phyloP scores from a whole-genome alignment of 2,888 invertebrate species.

The Electrophaes corylata region DNA sequence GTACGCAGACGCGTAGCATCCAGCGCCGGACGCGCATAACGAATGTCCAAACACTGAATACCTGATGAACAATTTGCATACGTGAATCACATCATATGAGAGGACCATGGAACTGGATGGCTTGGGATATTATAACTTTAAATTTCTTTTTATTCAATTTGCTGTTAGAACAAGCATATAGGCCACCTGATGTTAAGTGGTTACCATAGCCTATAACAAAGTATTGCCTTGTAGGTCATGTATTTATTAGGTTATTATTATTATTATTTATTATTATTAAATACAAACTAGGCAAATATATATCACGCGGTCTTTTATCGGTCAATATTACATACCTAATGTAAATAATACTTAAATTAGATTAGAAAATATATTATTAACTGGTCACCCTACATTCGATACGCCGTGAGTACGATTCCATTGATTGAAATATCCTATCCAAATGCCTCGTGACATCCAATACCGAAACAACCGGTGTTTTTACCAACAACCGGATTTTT shows the following conservation, averaged over 20 bases:
- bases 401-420: slow-evolving; percentile 56
- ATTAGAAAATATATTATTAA: no score
- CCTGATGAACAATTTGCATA: slow-evolving; percentile 84
- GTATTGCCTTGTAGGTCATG: no score
- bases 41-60: slow-evolving; percentile 84
- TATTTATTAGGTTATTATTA: no score
- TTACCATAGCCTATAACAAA: no score
- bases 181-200: no score
- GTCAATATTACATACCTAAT: no score
- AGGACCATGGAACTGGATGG: slow-evolving; percentile 39
- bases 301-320: no score
- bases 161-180: no score
- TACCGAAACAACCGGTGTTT: slow-evolving; percentile 25
- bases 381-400: slow-evolving; percentile 45
- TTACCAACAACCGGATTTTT: slow-evolving; percentile 15
- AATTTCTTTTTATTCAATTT: no score
- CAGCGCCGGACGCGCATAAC: slow-evolving; percentile 72
- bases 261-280: no score
- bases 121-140: not conserved
- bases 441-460: slow-evolving; percentile 31
- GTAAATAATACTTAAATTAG: no score
- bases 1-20: slow-evolving; percentile 55
- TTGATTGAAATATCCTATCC: slow-evolving; percentile 65
- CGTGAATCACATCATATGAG: slow-evolving; percentile 66
- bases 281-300: no score